Evolutionary conservation across 2,797 vertebrate species (phyloP), one percentile per base, ranked within the genome.

Genomic region (Gambelia wislizenii): DNA sequence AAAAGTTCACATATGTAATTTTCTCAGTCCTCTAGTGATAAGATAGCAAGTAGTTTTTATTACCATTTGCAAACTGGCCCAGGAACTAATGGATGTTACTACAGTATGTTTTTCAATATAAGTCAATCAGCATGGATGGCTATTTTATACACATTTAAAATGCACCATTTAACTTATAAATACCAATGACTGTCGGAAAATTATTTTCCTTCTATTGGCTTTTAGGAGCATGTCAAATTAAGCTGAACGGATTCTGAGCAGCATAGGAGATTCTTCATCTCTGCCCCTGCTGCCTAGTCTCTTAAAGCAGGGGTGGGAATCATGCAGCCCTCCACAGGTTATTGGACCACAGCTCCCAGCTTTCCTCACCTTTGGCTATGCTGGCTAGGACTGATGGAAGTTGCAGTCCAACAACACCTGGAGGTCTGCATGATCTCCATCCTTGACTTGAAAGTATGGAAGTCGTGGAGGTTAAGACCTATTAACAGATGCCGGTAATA

Each of bases 51-150:
- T 30, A 30, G 25, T 75, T 74, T n/a, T 56, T 59, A 75, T n/a
- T 52, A 85, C 20, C 27, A 75, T 18, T 42, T 30, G 84, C 27
- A 52, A 86, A 1, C 18, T 52, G 72, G 16, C 0, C 0, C 33
- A 0, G 0, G 0, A 3, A 16, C 33, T 5, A 2, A 6, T 0
- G 10, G 61, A 56, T 13, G 2, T 59, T 83, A 82, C 42, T 30
- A 67, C n/a, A n/a, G n/a, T n/a, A n/a, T 33, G 27, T 42, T 85
- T 92, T 67, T 87, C 22, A 3, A 36, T n/a, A 78, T 90, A 84
- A 84, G 0, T 0, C 49, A 64, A 36, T 75, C n/a, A 70, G 79
- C 89, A n/a, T 42, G 64, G n/a, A 82, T 36, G 1, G 84, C n/a
- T n/a, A 76, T 49, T 84, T 70, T 30, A 84, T 84, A 72, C 42